Base-by-base conservation (phyloP, 2,797 vertebrate species). In the Eurystomus glaucurus region DNA sequence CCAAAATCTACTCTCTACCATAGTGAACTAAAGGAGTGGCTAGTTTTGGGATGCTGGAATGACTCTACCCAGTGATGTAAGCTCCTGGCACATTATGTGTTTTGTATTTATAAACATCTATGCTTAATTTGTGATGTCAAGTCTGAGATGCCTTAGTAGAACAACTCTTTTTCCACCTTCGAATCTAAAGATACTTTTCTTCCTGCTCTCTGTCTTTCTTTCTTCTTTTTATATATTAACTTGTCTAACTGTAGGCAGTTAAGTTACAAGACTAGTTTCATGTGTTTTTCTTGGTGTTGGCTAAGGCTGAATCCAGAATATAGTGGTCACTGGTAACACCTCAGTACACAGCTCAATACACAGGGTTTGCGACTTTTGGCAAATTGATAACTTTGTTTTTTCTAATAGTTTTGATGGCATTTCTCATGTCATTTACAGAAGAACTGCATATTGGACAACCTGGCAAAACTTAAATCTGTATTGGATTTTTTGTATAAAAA, bases 401-500 rank as follows among this genome's bases (percentile, higher is more conserved):
- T 92, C 26, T 68, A 4, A 14, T 75, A 10, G 12, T 71, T 93
- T 86, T 94, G 29, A 88, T 57, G 13, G 4, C 12, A 14, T 78
- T 81, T 93, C 39, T 90, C 2, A 11, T 74, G 14, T 86, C 31
- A 14, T 72, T 94, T 93, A 48, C 71, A 96, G 95, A 62, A 79
- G 66, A 81, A 60, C 35, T 96, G 90, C 41, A 6, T 90, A 60
- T 46, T 6, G 0, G 79, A 85, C 28, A 78, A 28, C 51, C 33
- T 98, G 81, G 50, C 70, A 68, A 61, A 94, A 31, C 93, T 98
- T 89, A 91, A 31, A 15, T 4, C 11, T 50, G 68, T 80, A 23
- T 94, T 99, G 88, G 97, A 98, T 69, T 98, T 97, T 91, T 95
- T 98, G 57, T 93, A 96, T 57, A 20, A 87, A 66, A 71, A 97